Percentiles rank a stretch among this genome's conserved stretches.
Conservation (phyloP, 2,797 vertebrate genomes). For the Champsocephalus esox region DNA sequence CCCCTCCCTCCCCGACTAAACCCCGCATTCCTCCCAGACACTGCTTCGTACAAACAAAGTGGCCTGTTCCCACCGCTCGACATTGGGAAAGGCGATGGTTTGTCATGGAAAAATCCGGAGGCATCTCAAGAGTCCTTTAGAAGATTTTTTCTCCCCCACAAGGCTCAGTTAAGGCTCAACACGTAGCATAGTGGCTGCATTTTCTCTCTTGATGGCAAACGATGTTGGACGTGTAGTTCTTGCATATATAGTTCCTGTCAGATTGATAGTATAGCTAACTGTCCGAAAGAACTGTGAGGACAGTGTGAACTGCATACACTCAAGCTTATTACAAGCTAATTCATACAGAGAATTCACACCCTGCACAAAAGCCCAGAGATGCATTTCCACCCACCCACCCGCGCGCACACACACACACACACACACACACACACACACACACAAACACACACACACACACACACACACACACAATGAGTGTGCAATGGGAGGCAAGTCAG, state of each 20-base stretch:
- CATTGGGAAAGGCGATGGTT: constrained; percentile 78
- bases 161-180: constrained; percentile 38
- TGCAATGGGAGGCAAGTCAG: constrained; percentile 57
- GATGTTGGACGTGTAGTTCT: constrained; percentile 22
- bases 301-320: neutral
- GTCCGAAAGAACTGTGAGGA: neutral
- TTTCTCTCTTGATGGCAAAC: constrained; percentile 37
- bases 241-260: constrained; percentile 31
- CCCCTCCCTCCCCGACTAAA: constrained; percentile 71
- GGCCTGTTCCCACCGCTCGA: constrained; percentile 77
- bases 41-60: constrained; percentile 81
- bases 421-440: no score
- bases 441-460: no score
- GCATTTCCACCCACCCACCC: neutral
- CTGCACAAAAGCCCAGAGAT: constrained; percentile 29
- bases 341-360: constrained; percentile 13
- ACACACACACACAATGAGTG: constrained; percentile 24
- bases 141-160: constrained; percentile 28
- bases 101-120: constrained; percentile 81
- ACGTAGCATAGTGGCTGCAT: constrained; percentile 27
- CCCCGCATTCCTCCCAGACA: constrained; percentile 81
- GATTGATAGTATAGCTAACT: neutral
- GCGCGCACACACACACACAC: neutral
- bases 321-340: neutral
- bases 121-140: constrained; percentile 78